phyloP scores from a whole-genome alignment of 1,140 invertebrate species.

The Drosophila hydei region DNA sequence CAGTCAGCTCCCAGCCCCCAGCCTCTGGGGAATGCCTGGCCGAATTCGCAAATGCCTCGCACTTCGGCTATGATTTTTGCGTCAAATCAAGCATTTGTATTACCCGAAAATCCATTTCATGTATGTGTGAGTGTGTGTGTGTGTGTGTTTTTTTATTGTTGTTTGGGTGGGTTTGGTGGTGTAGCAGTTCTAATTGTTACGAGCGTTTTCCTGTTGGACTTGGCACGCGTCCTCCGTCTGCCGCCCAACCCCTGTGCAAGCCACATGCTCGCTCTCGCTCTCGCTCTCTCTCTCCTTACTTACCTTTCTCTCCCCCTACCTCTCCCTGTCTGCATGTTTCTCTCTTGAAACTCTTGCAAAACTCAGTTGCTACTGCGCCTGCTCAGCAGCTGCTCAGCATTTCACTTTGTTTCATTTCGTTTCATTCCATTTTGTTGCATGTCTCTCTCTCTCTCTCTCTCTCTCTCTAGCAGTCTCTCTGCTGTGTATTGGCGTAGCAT shows the following conservation, averaged over 20 bases:
- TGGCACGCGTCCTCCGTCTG: slow-evolving; percentile 39
- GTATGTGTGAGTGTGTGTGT: slow-evolving; percentile 2
- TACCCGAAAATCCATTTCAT: slow-evolving; percentile 26
- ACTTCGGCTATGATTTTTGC: neutral
- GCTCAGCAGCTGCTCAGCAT: slow-evolving; percentile 41
- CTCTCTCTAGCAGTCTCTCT: neutral
- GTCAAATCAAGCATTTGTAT: slow-evolving; percentile 59
- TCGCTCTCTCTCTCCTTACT: slow-evolving; percentile 3
- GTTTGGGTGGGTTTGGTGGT: neutral
- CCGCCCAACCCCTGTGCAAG: slow-evolving; percentile 51
- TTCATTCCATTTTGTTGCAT: slow-evolving; percentile 13
- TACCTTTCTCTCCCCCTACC: neutral
- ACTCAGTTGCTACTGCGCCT: slow-evolving; percentile 31
- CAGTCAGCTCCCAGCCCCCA: neutral
- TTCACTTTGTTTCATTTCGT: slow-evolving; percentile 39
- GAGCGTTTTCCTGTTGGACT: slow-evolving; percentile 72
- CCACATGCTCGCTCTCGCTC: neutral
- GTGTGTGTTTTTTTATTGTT: too few species aligned
- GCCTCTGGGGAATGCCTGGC: neutral
- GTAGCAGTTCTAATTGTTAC: slow-evolving; percentile 54
- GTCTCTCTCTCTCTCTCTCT: slow-evolving; percentile 22
- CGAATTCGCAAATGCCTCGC: neutral
- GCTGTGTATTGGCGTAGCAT: slow-evolving; percentile 72
- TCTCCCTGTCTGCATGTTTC: neutral
- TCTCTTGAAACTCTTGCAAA: neutral